Evolutionary conservation across 2,113 vertebrate species (phyloP).

Genomic region (Callopanchax toddi): DNA sequence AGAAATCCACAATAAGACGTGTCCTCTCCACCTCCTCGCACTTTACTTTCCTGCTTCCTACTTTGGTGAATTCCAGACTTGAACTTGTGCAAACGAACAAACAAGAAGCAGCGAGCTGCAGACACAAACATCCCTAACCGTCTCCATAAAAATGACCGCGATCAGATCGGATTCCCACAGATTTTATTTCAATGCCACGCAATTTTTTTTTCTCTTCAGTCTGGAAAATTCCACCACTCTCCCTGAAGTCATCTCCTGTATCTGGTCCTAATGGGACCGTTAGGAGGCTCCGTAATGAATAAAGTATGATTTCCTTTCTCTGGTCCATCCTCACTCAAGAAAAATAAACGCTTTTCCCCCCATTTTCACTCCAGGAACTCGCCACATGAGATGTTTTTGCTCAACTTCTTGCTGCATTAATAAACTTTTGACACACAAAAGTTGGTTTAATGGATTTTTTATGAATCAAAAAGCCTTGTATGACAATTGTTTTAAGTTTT

Average conservation of each 20-base stretch:
- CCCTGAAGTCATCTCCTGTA: constrained; percentile 30
- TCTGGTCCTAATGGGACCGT: constrained; percentile 42
- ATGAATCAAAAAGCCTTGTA: too few species aligned
- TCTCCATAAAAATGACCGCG: constrained; percentile 26
- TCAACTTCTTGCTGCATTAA: constrained; percentile 16
- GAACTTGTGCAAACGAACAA: constrained; percentile 63
- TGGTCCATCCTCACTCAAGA: constrained; percentile 26
- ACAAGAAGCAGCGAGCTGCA: constrained; percentile 46
- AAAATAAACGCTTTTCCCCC: background rate
- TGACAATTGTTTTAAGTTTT: too few species aligned
- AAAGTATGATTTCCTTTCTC: constrained; percentile 39
- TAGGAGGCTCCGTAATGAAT: constrained; percentile 28
- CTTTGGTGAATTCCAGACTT: too few species aligned
- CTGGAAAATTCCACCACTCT: constrained; percentile 37
- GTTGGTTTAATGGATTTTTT: too few species aligned
- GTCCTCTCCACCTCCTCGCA: constrained; percentile 43
- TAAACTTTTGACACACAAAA: too few species aligned
- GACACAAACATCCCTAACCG: constrained; percentile 16
- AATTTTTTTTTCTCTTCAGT: constrained; percentile 10
- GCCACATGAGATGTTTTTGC: constrained; percentile 36
- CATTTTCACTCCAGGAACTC: background rate
- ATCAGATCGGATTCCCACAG: constrained; percentile 38
- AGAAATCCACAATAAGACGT: constrained; percentile 48
- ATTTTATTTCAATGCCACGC: constrained; percentile 27
- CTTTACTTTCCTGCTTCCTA: background rate